These are phyloP conservation scores for Corvus hawaiiensis DNA, from an alignment of 2,113 vertebrate species.

Conservation along the genomic window DNA sequence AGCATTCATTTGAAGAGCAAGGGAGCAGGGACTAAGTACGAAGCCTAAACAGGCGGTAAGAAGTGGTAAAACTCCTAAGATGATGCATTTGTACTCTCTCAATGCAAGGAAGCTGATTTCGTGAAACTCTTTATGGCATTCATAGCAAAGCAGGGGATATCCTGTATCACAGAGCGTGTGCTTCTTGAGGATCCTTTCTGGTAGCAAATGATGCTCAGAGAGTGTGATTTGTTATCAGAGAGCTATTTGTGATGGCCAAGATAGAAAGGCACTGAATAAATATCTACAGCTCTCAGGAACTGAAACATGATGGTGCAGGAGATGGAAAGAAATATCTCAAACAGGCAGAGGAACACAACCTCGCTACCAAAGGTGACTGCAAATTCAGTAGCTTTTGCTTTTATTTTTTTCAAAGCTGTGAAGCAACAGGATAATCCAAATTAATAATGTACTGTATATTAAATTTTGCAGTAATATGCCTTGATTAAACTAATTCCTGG, in stretches of 20 bases:
- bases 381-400: conserved; percentile 37
- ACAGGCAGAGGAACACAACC: conserved; percentile 31
- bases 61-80: conserved; percentile 9
- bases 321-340: conserved; percentile 55
- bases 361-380: conserved; percentile 6
- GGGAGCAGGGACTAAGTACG: not conserved
- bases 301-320: not conserved
- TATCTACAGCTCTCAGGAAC: conserved; percentile 53
- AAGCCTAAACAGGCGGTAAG: conserved; percentile 6
- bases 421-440: conserved; percentile 38
- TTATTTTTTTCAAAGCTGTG: not conserved
- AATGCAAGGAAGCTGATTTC: conserved; percentile 17
- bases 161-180: conserved; percentile 35
- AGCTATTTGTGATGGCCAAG: conserved; percentile 49
- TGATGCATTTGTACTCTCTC: not conserved
- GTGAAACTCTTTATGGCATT: conserved; percentile 41
- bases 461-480: not conserved
- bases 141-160: conserved; percentile 47
- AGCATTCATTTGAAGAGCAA: conserved; percentile 41
- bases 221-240: conserved; percentile 53
- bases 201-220: conserved; percentile 26
- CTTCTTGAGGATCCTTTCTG: conserved; percentile 52
- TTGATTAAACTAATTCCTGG: conserved; percentile 34
- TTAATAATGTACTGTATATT: not conserved
- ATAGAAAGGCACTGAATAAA: conserved; percentile 41